Evolutionary conservation across 2,797 vertebrate species (phyloP).

Genomic region (Enteromius paludinosus): DNA sequence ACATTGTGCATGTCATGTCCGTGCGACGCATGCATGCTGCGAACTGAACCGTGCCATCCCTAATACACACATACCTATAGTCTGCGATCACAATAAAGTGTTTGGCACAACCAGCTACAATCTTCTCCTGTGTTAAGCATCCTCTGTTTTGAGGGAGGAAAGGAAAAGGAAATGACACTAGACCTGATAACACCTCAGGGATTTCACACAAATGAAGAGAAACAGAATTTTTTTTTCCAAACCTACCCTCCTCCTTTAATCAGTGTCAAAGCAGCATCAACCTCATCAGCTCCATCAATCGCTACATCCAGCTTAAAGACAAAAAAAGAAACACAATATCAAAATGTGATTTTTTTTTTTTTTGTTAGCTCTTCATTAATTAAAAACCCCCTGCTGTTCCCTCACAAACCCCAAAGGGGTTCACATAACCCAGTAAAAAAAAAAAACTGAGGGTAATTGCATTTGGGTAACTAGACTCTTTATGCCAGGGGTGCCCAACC

Average conservation of each 20-base stretch:
- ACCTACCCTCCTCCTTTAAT: conserved; percentile 97
- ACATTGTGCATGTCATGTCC: too few relatives aligned
- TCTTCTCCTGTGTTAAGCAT: conserved; percentile 97
- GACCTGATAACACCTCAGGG: not conserved
- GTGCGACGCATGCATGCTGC: too few relatives aligned
- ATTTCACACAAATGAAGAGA: conserved; percentile 1
- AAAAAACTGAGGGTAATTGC: too few relatives aligned
- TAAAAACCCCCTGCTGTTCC: too few relatives aligned
- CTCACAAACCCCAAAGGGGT: too few relatives aligned
- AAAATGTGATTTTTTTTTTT: too few relatives aligned
- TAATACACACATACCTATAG: conserved; percentile 84
- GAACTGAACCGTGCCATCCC: too few relatives aligned
- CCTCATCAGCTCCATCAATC: conserved; percentile 96
- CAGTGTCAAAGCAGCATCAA: conserved; percentile 89
- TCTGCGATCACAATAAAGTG: conserved; percentile 94
- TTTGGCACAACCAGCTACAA: conserved; percentile 93
- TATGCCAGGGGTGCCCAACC: too few relatives aligned
- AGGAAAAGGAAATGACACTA: conserved; percentile 17
- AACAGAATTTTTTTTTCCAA: not conserved
- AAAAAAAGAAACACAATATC: not conserved
- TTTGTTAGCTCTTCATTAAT: too few relatives aligned
- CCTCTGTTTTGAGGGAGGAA: conserved; percentile 76
- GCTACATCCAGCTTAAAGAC: conserved; percentile 89
- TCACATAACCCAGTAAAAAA: too few relatives aligned
- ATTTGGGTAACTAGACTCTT: too few relatives aligned